Conservation (phyloP, 2,888 invertebrate genomes). For the Papilio demoleus region DNA sequence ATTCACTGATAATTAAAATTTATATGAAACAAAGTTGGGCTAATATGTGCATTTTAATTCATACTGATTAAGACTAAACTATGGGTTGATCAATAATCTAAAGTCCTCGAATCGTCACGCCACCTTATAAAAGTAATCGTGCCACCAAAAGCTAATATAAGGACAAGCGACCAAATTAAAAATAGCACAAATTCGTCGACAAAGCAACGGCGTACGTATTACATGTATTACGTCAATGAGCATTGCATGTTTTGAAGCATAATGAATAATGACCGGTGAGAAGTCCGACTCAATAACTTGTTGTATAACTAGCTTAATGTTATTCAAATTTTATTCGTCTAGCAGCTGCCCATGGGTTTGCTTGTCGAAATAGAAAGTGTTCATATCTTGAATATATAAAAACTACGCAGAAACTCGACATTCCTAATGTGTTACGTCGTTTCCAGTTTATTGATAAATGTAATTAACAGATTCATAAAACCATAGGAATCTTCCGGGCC, state of each 20-base stretch:
- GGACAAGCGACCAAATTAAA: background rate
- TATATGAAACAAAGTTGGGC: too few species aligned
- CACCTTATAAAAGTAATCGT: background rate
- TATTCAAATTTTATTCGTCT: slow-evolving; percentile 41
- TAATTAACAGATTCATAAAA: too few species aligned
- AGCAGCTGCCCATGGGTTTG: slow-evolving; percentile 36
- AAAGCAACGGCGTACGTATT: slow-evolving; percentile 20
- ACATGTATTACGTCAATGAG: slow-evolving; percentile 36
- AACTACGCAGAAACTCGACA: slow-evolving; percentile 31
- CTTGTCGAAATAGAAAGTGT: slow-evolving; percentile 40
- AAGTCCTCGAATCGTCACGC: too few species aligned
- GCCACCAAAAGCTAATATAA: background rate
- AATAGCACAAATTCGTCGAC: background rate
- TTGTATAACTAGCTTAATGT: slow-evolving; percentile 40
- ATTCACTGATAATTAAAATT: too few species aligned
- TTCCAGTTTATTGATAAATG: too few species aligned
- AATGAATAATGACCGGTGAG: slow-evolving; percentile 38
- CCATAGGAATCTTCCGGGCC: too few species aligned
- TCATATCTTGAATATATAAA: slow-evolving; percentile 22
- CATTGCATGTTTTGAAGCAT: slow-evolving; percentile 36
- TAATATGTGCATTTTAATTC: too few species aligned
- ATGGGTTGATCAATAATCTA: too few species aligned
- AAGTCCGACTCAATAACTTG: slow-evolving; percentile 28
- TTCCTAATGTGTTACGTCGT: slow-evolving; percentile 23
- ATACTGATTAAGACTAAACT: too few species aligned